These are phyloP conservation scores for Megatriorchis doriae DNA, from an alignment of 2,113 vertebrate genomes.

Conservation along the genomic window DNA sequence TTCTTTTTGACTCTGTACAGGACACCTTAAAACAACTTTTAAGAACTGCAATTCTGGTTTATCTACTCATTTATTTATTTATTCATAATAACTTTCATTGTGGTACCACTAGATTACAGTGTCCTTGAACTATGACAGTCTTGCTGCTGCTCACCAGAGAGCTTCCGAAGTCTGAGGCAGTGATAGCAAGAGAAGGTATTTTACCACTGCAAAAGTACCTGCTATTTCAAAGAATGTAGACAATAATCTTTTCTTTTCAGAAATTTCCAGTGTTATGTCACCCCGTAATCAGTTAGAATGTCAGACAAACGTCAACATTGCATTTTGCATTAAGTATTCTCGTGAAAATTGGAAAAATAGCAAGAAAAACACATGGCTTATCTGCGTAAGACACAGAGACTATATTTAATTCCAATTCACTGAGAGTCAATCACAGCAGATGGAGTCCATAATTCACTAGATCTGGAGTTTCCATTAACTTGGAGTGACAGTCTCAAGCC, in stretches of 20 bases:
- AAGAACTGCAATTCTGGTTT: neutral
- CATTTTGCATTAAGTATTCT: neutral
- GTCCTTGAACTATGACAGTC: neutral
- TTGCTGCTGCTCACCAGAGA: neutral
- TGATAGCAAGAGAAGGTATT: neutral
- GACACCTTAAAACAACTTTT: neutral
- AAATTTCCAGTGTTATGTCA: neutral
- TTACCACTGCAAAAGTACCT: neutral
- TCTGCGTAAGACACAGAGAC: neutral
- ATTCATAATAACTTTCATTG: neutral
- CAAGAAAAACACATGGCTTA: neutral
- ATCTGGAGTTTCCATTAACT: neutral
- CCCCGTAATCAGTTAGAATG: neutral
- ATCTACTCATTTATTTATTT: neutral
- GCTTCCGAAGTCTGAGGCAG: neutral
- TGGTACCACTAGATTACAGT: neutral
- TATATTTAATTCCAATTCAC: neutral
- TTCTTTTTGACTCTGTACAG: neutral
- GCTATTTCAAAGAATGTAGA: slow-evolving; percentile 21
- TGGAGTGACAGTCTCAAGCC: neutral
- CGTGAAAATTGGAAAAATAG: neutral
- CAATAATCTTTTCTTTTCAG: neutral
- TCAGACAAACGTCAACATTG: neutral
- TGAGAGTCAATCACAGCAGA: neutral
- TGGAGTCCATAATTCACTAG: neutral